These are phyloP conservation scores for Mystacides longicornis DNA, from an alignment of 2,888 invertebrate species.

Conservation along the genomic window DNA sequence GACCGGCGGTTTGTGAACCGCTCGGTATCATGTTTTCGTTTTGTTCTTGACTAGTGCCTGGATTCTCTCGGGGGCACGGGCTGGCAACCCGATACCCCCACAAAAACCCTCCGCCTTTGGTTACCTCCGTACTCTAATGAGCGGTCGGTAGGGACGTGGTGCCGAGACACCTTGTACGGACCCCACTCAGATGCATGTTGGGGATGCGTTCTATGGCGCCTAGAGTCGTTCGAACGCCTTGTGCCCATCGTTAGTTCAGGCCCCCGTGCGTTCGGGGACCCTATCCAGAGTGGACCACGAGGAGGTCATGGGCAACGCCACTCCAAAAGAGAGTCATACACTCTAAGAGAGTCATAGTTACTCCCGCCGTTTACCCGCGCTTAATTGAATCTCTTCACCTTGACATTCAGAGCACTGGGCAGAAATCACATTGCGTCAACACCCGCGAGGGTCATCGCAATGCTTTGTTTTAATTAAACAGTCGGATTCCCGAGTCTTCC, in stretches of 20 bases:
- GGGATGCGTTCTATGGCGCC: too few species aligned
- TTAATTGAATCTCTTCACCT: constrained; percentile 55
- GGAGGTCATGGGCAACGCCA: not conserved
- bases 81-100: not conserved
- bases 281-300: not conserved
- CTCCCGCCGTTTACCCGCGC: constrained; percentile 21
- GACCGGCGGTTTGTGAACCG: not conserved
- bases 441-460: constrained; percentile 56
- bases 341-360: constrained; percentile 33
- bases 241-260: not conserved
- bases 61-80: not conserved
- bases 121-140: not conserved
- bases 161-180: not conserved
- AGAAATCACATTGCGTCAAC: constrained; percentile 62
- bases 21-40: not conserved
- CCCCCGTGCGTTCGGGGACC: not conserved
- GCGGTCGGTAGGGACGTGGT: not conserved
- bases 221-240: too few species aligned
- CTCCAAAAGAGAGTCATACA: not conserved
- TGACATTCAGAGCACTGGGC: constrained; percentile 60
- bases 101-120: not conserved
- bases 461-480: constrained; percentile 64
- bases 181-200: too few species aligned
- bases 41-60: not conserved
- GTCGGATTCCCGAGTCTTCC: constrained; percentile 59